Evolutionary conservation across 2,113 vertebrate genomes (phyloP).

Genomic region (Diadophis punctatus): DNA sequence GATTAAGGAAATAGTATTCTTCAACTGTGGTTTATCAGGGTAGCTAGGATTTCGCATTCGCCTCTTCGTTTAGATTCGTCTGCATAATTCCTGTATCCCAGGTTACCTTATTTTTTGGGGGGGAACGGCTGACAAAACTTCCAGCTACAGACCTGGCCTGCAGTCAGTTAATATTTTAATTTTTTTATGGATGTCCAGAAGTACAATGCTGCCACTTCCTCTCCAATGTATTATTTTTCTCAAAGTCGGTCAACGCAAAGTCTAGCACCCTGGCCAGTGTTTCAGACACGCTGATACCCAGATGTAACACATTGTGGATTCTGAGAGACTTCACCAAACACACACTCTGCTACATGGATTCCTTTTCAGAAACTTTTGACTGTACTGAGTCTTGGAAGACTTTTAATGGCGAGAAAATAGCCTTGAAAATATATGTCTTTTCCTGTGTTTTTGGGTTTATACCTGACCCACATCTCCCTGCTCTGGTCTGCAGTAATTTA

Average conservation of each 20-base stretch:
- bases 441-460: too few species aligned
- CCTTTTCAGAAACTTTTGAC: not conserved
- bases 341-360: not conserved
- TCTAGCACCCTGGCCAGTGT: not conserved
- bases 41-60: not conserved
- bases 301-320: too few species aligned
- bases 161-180: not conserved
- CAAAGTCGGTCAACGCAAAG: not conserved
- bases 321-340: not conserved
- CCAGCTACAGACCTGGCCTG: not conserved
- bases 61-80: not conserved
- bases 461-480: not conserved
- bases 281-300: not conserved
- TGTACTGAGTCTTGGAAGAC: not conserved
- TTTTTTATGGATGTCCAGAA: not conserved
- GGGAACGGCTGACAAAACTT: not conserved
- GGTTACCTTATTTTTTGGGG: not conserved
- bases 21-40: not conserved
- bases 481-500: not conserved
- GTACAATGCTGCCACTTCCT: not conserved
- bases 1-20: not conserved
- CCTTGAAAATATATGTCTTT: not conserved
- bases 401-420: not conserved
- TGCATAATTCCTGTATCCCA: not conserved
- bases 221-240: not conserved